Conservation (phyloP, 1,140 invertebrate species). For the Homarus americanus region DNA sequence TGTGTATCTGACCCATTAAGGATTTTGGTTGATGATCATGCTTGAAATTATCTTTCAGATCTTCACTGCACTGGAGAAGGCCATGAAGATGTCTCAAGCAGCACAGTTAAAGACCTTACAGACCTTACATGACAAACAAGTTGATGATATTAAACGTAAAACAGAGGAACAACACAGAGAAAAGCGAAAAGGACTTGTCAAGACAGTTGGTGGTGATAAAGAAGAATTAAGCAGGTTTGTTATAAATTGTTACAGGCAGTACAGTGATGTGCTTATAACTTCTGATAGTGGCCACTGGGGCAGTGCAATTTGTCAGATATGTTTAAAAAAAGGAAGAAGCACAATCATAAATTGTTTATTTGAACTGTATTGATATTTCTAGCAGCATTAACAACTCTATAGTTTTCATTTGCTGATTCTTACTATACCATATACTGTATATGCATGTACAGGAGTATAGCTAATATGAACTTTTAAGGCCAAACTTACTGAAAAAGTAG, state of each 20-base stretch:
- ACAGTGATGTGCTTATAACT: background rate
- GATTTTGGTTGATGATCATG: too few relatives aligned
- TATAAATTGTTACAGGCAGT: background rate
- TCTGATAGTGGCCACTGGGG: background rate
- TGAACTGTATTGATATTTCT: too few relatives aligned
- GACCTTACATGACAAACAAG: constrained; percentile 86
- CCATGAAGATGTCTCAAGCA: constrained; percentile 87
- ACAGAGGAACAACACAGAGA: constrained; percentile 89
- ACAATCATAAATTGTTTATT: too few relatives aligned
- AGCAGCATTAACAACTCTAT: too few relatives aligned
- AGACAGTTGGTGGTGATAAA: constrained; percentile 90
- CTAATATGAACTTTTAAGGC: too few relatives aligned
- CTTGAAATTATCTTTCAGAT: constrained; percentile 74
- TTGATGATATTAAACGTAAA: constrained; percentile 89
- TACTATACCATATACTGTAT: too few relatives aligned
- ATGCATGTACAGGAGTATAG: too few relatives aligned
- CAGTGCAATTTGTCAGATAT: background rate
- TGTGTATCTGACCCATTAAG: too few relatives aligned
- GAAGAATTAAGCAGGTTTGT: constrained; percentile 89
- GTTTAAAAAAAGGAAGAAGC: too few relatives aligned
- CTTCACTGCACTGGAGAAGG: constrained; percentile 85
- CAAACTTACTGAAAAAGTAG: too few relatives aligned
- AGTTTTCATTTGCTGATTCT: too few relatives aligned
- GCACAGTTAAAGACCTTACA: constrained; percentile 87
- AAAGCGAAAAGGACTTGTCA: constrained; percentile 90